A percentile compares a stretch with the other conserved stretches of the same genome.
Evolutionary conservation across 30 jellyfish, hydroid and myxozoan genomes (phyloP).

Genomic region (Aurelia sp.): DNA sequence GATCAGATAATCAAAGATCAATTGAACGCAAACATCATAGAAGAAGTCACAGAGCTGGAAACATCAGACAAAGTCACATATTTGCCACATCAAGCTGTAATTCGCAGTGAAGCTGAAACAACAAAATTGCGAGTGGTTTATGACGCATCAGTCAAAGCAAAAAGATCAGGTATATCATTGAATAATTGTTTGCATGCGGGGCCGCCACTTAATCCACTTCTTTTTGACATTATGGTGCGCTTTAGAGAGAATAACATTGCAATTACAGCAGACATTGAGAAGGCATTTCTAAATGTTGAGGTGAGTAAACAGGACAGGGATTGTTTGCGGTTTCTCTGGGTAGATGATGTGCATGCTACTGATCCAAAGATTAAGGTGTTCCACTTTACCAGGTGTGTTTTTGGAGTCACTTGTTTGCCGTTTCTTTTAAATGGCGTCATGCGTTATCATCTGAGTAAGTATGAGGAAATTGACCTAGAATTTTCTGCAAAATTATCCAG

Average conservation of each 20-base stretch:
- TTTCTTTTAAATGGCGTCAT: constrained; percentile 51
- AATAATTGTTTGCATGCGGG: constrained; percentile 47
- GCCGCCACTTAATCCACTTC: constrained; percentile 7
- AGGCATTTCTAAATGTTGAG: too few relatives aligned
- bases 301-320: too few relatives aligned
- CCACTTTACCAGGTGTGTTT: background rate
- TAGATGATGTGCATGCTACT: background rate
- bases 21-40: too few relatives aligned
- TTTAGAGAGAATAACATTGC: background rate
- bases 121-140: constrained; percentile 27
- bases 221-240: too few relatives aligned
- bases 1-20: too few relatives aligned
- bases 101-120: constrained; percentile 51
- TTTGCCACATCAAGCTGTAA: too few relatives aligned
- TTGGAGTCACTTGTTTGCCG: constrained; percentile 40
- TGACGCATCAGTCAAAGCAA: constrained; percentile 1
- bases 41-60: too few relatives aligned
- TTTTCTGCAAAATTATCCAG: constrained; percentile 14
- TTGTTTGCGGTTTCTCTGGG: too few relatives aligned
- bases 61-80: too few relatives aligned
- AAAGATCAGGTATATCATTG: too few relatives aligned
- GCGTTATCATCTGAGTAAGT: constrained; percentile 34
- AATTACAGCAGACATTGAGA: too few relatives aligned
- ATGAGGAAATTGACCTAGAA: constrained; percentile 22
- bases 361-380: background rate